Evolutionary conservation across 35 echinoderm and acorn worm genomes (phyloP), one percentile per base, ranked within the genome.

Genomic region (Stichopus chloronotus): DNA sequence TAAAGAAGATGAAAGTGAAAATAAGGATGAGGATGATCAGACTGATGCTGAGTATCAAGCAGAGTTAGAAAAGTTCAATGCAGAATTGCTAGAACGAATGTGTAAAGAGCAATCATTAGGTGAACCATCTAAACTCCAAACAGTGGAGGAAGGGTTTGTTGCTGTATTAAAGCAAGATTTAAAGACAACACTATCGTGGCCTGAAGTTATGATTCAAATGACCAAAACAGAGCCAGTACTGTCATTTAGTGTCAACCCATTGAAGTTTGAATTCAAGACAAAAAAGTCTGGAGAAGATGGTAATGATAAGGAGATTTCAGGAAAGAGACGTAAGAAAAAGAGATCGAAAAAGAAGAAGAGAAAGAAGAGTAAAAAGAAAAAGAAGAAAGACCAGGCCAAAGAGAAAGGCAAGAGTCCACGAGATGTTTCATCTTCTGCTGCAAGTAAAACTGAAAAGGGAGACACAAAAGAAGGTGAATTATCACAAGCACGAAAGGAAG

Each of bases 401-500:
- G 59, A 57, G 7, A 76, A 91, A 53, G 90, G 79, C 7, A 79
- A 91, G 9, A 25, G 13, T 77, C 24, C 55, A 25, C 52, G 76
- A 72, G 87, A 89, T 72, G 87, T 10, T 71, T 23, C 61, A 22
- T 53, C 56, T 59, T 65, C 58, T 19, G 82, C 43, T 85, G n/a
- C 77, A 20, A 88, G 61, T 57, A 63, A 80, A 23, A 59, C 52
- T 63, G 92, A 88, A 14, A 88, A 58, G 43, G 43, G 69, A 68
- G 87, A 68, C 3, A 55, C 9, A 58, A 87, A 92, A 55, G 94
- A 97, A 24, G 78, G 22, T 10, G 86, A 95, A 81, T 57, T 22
- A 81, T 30, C 77, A 90, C 86, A 93, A 93, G 57, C 82, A 52
- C 93, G 91, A 81, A 59, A 80, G 68, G n/a, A 95, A 78, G 79